A percentile compares a stretch with the other conserved stretches of the same genome.
Evolutionary conservation across 2,888 invertebrate genomes (phyloP).

Genomic region (Heliconius charithonia): DNA sequence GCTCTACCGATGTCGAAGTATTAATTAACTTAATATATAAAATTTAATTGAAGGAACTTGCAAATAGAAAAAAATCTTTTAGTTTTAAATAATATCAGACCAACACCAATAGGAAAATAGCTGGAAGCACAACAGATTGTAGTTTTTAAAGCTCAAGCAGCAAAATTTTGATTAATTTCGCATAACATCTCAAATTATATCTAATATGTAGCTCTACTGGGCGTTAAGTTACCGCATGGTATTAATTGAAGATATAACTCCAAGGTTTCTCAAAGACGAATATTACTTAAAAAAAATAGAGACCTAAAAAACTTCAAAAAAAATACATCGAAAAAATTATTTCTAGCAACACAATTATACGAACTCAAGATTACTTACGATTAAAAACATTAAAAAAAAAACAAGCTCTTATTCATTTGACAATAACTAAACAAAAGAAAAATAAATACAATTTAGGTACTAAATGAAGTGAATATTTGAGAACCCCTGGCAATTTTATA

Average conservation of each 20-base stretch:
- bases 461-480: neutral
- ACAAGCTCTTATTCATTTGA: neutral
- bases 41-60: neutral
- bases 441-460: neutral
- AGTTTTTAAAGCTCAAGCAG: conserved; percentile 47
- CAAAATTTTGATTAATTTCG: conserved; percentile 37
- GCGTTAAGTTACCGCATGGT: conserved; percentile 52
- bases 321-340: neutral
- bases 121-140: conserved; percentile 58
- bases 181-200: conserved; percentile 36
- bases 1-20: neutral
- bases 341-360: neutral
- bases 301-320: neutral
- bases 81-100: conserved; percentile 51
- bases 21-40: neutral
- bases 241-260: neutral
- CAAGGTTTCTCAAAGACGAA: conserved; percentile 24
- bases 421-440: neutral
- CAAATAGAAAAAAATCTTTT: neutral
- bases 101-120: conserved; percentile 67
- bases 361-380: neutral
- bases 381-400: neutral
- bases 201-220: conserved; percentile 29
- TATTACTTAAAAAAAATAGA: neutral
- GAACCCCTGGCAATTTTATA: conserved; percentile 21